Conservation (phyloP, 2,113 vertebrate species). For the Dipodomys spectabilis region DNA sequence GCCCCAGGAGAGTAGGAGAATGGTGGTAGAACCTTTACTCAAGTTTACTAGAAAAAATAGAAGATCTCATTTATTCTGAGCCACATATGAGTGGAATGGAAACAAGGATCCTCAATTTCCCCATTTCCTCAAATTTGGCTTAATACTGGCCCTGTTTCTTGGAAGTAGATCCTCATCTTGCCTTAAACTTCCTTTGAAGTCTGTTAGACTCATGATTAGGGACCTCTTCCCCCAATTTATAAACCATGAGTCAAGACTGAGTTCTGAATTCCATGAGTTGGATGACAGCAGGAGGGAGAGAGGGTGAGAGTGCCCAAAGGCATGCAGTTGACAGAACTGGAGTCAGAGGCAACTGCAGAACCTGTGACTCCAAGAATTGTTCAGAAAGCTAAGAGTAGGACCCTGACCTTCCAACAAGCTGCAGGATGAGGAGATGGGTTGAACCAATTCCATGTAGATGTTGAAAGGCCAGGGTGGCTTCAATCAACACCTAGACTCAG, state of each 20-base stretch:
- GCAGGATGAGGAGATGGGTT: neutral
- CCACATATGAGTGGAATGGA: neutral
- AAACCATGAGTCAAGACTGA: neutral
- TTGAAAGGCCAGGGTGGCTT: conserved; percentile 17
- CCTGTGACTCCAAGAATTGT: neutral
- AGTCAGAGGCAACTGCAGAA: neutral
- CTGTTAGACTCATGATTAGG: neutral
- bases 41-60: neutral
- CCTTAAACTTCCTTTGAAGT: conserved; percentile 39
- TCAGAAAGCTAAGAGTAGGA: neutral
- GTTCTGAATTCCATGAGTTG: neutral
- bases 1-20: neutral
- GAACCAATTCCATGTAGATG: neutral
- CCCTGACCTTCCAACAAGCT: neutral
- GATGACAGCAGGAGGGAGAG: neutral
- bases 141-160: neutral
- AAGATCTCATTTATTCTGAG: neutral
- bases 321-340: neutral
- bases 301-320: neutral
- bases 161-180: neutral
- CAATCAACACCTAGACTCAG: neutral
- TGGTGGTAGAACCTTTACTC: neutral
- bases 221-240: neutral
- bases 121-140: neutral
- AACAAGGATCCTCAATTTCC: neutral